Base-by-base conservation (phyloP, 92 coral and sea anemone species). In the Pocillopora grandis region DNA sequence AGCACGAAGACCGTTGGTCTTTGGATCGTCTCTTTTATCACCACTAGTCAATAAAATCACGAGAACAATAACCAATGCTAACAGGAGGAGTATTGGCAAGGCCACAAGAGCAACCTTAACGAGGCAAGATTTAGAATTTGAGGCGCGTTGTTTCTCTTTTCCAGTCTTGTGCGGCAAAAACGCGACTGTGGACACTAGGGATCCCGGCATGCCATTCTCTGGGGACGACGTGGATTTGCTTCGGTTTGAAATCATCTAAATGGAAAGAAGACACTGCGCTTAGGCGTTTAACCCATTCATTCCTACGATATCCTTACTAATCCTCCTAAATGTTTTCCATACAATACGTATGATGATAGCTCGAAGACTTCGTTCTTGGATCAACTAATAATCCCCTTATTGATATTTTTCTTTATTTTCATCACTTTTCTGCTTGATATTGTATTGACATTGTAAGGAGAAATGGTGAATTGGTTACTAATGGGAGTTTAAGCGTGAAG, bases 1-100 rank as follows among this genome's bases (percentile, higher is more conserved):
- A 57, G 70, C 10, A 13, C 55, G 52, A 6, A 35, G 65, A 31
- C 87, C 72, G 70, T 55, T 63, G 71, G 58, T 63, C 64, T 71
- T 80, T 17, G 73, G 77, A 12, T 61, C 48, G n/a, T 75, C 66
- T 17, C 61, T 56, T 13, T 74, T 48, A 49, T 70, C 72, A 72
- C 77, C 59, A 80, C 76, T 49, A 1, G 91, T 36, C 15, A 87
- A 11, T 0, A 84, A 20, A n/a, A 84, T 84, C 23, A 84, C 58
- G 37, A 84, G 81, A 7, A 77, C 81, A 57, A 84, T 84, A n/a
- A 84, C 88, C 17, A 84, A 20, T 2, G 83, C 35, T 23, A 84
- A 66, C 1, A 84, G 56, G 13, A 84, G 82, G 27, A 84, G 69
- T 33, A 84, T n/a, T 66, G 88, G 82, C 15, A 84, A 20, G 20